Conservation (phyloP, 2,113 vertebrate species). For the Pagrus major region DNA sequence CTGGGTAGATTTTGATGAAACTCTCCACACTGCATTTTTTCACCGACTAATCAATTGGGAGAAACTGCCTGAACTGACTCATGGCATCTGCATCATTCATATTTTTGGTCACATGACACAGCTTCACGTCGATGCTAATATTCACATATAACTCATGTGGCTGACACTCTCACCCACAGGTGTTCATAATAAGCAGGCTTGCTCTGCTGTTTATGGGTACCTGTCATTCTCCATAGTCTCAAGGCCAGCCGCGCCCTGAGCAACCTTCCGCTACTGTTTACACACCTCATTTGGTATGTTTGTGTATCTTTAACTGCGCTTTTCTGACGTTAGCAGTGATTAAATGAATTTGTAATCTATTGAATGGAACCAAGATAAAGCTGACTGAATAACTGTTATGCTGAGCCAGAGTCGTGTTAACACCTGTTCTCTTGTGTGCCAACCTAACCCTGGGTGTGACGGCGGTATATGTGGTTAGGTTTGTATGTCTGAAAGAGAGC, state of each 20-base stretch:
- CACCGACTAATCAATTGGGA: neutral
- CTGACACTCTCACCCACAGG: neutral
- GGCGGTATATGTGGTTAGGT: neutral
- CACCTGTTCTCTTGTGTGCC: constrained; percentile 47
- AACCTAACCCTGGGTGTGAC: constrained; percentile 33
- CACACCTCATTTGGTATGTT: constrained; percentile 5
- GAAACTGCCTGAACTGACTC: neutral
- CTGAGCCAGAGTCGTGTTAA: constrained; percentile 9
- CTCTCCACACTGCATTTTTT: neutral
- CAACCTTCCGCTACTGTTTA: constrained; percentile 17
- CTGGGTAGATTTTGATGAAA: neutral
- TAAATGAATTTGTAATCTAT: constrained; percentile 27
- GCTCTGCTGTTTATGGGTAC: neutral
- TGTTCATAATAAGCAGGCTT: neutral
- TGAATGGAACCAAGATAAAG: constrained; percentile 5
- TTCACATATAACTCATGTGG: neutral
- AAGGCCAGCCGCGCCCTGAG: neutral
- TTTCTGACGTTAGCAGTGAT: constrained; percentile 9
- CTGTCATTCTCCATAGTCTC: constrained; percentile 1
- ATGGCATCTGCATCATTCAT: neutral
- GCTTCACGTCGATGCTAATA: neutral
- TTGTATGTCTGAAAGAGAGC: neutral
- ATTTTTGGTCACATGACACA: neutral
- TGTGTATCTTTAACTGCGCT: constrained; percentile 9
- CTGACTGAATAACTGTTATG: constrained; percentile 2